Evolutionary conservation across 23 tunicate species (phyloP).

Genomic region (Diplosoma virens): DNA sequence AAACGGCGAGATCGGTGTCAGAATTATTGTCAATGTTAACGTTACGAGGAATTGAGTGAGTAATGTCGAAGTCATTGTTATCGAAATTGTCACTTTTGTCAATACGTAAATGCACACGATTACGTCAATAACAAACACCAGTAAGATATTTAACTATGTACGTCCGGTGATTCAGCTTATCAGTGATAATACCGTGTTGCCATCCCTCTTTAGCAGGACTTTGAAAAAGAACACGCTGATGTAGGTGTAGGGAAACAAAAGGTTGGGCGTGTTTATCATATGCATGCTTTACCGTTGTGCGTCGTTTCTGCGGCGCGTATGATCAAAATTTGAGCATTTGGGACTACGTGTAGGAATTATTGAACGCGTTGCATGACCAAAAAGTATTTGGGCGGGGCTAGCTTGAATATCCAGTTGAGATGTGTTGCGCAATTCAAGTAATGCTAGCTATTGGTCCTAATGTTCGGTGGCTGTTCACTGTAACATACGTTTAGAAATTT

Average conservation of each 20-base stretch:
- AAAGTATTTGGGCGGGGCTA: constrained; percentile 11
- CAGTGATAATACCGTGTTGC: not conserved
- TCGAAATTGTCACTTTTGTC: constrained; percentile 4
- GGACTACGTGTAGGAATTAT: not conserved
- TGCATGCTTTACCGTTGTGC: not conserved
- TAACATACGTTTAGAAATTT: not conserved
- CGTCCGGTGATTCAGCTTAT: not conserved
- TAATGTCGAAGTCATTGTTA: constrained; percentile 1
- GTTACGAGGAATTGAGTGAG: not conserved
- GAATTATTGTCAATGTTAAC: not conserved
- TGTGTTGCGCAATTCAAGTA: constrained; percentile 17
- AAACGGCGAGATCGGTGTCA: not conserved
- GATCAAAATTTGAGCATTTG: not conserved
- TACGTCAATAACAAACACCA: constrained; percentile 10
- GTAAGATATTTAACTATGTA: not conserved
- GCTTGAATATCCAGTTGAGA: not conserved
- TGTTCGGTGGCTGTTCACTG: not conserved
- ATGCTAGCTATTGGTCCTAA: constrained; percentile 5
- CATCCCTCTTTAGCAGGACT: constrained; percentile 4
- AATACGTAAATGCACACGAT: constrained; percentile 10
- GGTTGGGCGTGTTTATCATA: not conserved
- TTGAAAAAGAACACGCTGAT: not conserved
- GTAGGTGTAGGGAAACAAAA: not conserved
- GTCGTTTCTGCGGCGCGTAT: not conserved
- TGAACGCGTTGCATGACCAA: constrained; percentile 16